phyloP scores from a whole-genome alignment of 2,888 invertebrate species.

The Acleris literana region DNA sequence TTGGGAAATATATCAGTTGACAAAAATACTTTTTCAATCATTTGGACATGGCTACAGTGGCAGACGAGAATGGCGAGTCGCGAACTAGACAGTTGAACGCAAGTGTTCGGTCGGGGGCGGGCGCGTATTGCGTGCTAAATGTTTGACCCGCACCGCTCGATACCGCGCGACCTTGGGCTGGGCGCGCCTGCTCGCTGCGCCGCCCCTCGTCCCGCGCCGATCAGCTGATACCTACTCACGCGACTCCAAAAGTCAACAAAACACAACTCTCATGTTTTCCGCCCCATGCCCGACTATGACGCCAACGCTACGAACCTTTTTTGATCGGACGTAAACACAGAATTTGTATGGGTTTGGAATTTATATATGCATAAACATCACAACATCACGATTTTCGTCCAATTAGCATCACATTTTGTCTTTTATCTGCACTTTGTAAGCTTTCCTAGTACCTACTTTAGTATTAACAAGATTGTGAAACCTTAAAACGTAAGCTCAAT shows the following conservation, averaged over 20 bases:
- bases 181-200: constrained; percentile 58
- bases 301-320: not conserved
- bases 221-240: constrained; percentile 59
- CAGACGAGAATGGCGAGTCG: not conserved
- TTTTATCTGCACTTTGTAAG: too few species aligned
- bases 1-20: too few species aligned
- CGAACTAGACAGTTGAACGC: constrained; percentile 19
- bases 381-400: too few species aligned
- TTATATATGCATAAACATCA: too few species aligned
- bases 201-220: constrained; percentile 54
- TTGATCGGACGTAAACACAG: too few species aligned
- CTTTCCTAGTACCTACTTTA: too few species aligned
- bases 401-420: too few species aligned
- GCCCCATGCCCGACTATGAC: constrained; percentile 5
- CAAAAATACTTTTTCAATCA: too few species aligned
- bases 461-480: too few species aligned
- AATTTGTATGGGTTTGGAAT: too few species aligned
- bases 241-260: constrained; percentile 46
- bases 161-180: constrained; percentile 64
- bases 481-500: too few species aligned
- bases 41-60: too few species aligned
- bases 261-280: constrained; percentile 7
- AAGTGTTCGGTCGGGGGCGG: constrained; percentile 41
- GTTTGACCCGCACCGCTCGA: constrained; percentile 68
- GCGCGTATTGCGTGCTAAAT: constrained; percentile 57